Evolutionary conservation across 2,797 vertebrate genomes (phyloP).

Genomic region (Pangasius mekongensis): DNA sequence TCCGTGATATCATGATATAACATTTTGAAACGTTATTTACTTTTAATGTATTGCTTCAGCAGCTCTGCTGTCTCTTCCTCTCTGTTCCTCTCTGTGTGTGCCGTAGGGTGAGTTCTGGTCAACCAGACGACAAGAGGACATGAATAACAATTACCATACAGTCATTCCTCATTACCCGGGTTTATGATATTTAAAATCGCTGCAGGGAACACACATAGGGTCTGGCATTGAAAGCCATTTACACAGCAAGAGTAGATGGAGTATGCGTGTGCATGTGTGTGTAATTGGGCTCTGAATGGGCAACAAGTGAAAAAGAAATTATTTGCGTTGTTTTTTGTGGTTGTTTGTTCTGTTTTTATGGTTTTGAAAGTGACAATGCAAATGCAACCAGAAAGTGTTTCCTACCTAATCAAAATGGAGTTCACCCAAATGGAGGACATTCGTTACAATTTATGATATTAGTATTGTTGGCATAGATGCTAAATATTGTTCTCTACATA

Average conservation of each 20-base stretch:
- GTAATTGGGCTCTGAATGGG: neutral
- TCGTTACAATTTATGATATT: too few relatives aligned
- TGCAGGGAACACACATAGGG: neutral
- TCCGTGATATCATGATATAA: neutral
- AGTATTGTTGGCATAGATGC: neutral
- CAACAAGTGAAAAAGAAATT: neutral
- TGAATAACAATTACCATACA: constrained; percentile 26
- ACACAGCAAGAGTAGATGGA: neutral
- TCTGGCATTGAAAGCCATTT: neutral
- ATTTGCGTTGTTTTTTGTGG: too few relatives aligned
- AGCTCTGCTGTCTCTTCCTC: too few relatives aligned
- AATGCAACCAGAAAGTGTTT: neutral
- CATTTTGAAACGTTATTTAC: neutral
- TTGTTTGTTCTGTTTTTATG: neutral
- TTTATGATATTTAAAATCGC: constrained; percentile 27
- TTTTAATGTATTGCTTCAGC: neutral
- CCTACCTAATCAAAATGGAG: neutral
- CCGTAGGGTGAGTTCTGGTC: constrained; percentile 26
- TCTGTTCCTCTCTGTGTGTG: neutral
- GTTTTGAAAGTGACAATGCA: neutral
- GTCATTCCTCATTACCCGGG: constrained; percentile 27
- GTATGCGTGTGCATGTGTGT: neutral
- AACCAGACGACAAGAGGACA: constrained; percentile 26
- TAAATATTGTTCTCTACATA: neutral
- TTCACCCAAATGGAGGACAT: neutral